Evolutionary conservation across 2,888 invertebrate genomes (phyloP), one percentile per base, ranked within the genome.

Genomic region (Merodon equestris): DNA sequence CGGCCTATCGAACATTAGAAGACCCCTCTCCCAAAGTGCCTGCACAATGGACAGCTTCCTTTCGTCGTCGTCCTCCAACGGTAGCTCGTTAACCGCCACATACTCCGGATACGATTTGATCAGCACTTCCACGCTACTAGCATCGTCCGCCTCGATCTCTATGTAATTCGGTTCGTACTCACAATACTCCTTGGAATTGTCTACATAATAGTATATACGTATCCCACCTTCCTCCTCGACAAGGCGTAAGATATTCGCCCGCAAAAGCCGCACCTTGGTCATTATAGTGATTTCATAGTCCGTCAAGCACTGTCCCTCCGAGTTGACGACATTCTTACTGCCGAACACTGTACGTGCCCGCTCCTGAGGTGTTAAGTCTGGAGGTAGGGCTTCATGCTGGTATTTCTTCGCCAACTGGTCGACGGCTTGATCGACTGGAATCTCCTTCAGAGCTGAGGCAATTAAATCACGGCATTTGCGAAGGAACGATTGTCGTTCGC

Each of bases 311-410:
- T 84, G 75, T 0, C 94, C 94, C 82, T 92, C 88, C 34, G 89
- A 87, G 61, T 90, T 87, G 91, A 95, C 93, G 9, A 89, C 88
- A 86, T 94, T 94, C 1, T 93, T 93, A 76, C 94, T 94, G 27
- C 93, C 93, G 84, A 92, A 92, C 0, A 95, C 92, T 9, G 95
- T 94, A 60, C 93, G 91, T 1, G 89, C 85, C 77, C 91, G 91
- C 87, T 97, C 97, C 13, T 89, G 88, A 82, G 91, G 89, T 19
- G 91, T 91, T 1, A 96, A 87, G 34, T 93, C 91, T 0, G 98
- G 98, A 0, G 99, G 98, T 63, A 99, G 89, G 2, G 95, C 95
- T 88, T 95, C 95, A 84, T 95, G 93, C 86, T 97, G 94, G 85
- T 94, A 96, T 82, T 93, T 92, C 84, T 94, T 95, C 1, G 94